Evolutionary conservation across 2,888 invertebrate genomes (phyloP), one percentile per base, ranked within the genome.

Genomic region (Rhogogaster chlorosoma): DNA sequence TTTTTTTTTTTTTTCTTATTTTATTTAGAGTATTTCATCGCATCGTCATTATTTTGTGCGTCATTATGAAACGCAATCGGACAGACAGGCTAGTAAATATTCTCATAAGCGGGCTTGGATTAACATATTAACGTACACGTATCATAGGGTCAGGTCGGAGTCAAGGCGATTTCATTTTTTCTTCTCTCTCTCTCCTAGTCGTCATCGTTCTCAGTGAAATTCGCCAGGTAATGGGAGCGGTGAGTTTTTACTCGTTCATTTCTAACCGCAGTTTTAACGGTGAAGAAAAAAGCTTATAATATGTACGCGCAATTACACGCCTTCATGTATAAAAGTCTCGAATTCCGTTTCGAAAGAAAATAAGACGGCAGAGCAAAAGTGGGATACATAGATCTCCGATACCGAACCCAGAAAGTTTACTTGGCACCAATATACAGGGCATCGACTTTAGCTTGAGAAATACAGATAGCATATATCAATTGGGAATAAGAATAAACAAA

Each of bases 141-240:
- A 10, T 38, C 38, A 38, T 61, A 61, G 80, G 80, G 61, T 80
- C 80, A 80, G 80, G 26, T 36, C 61, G 57, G 61, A 61, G 80
- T 80, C 80, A 57, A 80, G 80, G 80, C 57, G 15, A 80, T 80
- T 61, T 36, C 22, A 36, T 61, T 57, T 38, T 61, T 80, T 61
- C 12, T 67, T 32, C 15, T 32, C 12, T 49, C 4, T 53, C 0
- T 29, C 7, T 18, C 29, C 22, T 38, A 32, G 49, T 36, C 61
- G 10, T 32, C 38, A 36, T 80, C 80, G 38, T 80, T 26, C 38
- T 38, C 61, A 26, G 29, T 36, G 18, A n/a, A 22, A 61, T 80
- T 80, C 22, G n/a, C 12, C 36, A 57, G 2, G 61, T 0, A 36
- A 61, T 61, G 36, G 0, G 10, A 42, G n/a, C 42, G 9, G 22